Conservation (phyloP, 1,140 invertebrate genomes). For the Caenorhabditis latens region DNA sequence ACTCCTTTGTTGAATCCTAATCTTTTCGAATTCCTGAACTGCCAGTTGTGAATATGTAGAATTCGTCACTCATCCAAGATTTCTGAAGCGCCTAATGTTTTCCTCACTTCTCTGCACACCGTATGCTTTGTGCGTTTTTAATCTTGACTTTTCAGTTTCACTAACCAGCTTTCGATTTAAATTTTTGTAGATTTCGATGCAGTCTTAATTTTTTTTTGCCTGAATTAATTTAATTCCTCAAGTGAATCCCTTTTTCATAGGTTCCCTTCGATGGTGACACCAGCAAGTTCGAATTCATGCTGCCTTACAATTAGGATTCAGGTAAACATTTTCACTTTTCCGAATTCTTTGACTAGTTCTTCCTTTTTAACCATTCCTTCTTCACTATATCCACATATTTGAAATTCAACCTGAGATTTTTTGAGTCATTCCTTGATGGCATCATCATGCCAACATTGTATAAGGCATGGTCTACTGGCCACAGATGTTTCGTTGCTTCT, state of each 20-base stretch:
- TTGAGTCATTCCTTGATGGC: not conserved
- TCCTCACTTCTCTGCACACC: too few relatives aligned
- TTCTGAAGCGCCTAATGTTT: too few relatives aligned
- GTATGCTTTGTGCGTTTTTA: too few relatives aligned
- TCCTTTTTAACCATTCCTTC: not conserved
- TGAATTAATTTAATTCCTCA: not conserved
- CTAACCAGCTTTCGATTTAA: too few relatives aligned
- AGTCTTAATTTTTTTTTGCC: not conserved
- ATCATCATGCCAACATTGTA: not conserved
- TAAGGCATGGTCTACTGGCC: slow-evolving; percentile 2
- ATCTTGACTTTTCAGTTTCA: too few relatives aligned
- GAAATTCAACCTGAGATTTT: not conserved
- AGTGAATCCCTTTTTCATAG: not conserved
- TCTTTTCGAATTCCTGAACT: too few relatives aligned
- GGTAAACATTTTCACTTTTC: not conserved
- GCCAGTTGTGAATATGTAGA: too few relatives aligned
- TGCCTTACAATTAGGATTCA: slow-evolving; percentile 7
- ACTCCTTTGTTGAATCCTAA: too few relatives aligned
- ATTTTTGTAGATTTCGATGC: too few relatives aligned
- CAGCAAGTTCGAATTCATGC: not conserved
- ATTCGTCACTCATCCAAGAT: too few relatives aligned
- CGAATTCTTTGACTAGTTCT: not conserved
- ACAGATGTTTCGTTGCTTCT: slow-evolving; percentile 7
- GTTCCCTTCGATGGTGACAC: not conserved
- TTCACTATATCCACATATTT: not conserved